A percentile compares a stretch with the other conserved stretches of the same genome.
Conservation (phyloP, 35 echinoderm and acorn worm species). For the Holothuria glaberrima region DNA sequence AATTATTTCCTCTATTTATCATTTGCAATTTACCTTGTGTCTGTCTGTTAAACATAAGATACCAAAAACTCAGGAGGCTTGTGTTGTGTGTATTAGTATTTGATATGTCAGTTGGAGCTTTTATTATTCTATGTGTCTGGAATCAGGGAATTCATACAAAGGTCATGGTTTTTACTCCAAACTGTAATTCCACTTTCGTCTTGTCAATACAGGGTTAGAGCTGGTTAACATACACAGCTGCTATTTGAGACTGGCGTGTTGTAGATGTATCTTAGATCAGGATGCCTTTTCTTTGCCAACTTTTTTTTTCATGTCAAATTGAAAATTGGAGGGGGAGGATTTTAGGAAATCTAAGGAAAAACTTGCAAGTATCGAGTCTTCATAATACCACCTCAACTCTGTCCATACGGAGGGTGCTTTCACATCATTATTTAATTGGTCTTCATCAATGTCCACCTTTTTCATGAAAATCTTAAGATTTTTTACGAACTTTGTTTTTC, state of each 20-base stretch:
- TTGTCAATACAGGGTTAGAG: slow-evolving; percentile 62
- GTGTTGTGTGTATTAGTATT: slow-evolving; percentile 43
- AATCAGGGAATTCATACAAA: slow-evolving; percentile 64
- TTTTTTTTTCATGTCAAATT: slow-evolving; percentile 53
- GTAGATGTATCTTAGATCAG: slow-evolving; percentile 51
- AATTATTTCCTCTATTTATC: slow-evolving; percentile 35
- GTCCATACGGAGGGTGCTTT: slow-evolving; percentile 53
- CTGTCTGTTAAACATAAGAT: slow-evolving; percentile 47
- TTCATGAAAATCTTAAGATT: slow-evolving; percentile 37
- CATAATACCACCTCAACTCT: slow-evolving; percentile 54
- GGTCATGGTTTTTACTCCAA: slow-evolving; percentile 55
- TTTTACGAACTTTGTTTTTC: slow-evolving; percentile 55
- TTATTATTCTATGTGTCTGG: slow-evolving; percentile 51
- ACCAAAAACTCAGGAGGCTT: slow-evolving; percentile 64
- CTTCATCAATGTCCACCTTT: slow-evolving; percentile 54
- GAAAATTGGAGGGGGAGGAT: slow-evolving; percentile 32
- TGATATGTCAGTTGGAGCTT: slow-evolving; percentile 49
- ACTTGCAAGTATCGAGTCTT: slow-evolving; percentile 55
- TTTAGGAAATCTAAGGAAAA: slow-evolving; percentile 28
- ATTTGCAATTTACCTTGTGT: slow-evolving; percentile 58
- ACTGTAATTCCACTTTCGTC: slow-evolving; percentile 63
- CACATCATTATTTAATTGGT: slow-evolving; percentile 55
- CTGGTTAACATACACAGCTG: slow-evolving; percentile 47
- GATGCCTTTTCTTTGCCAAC: slow-evolving; percentile 64
- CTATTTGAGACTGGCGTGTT: slow-evolving; percentile 61